Base-by-base conservation (phyloP, 2,113 vertebrate species). In the Cynopterus brachyotis region DNA sequence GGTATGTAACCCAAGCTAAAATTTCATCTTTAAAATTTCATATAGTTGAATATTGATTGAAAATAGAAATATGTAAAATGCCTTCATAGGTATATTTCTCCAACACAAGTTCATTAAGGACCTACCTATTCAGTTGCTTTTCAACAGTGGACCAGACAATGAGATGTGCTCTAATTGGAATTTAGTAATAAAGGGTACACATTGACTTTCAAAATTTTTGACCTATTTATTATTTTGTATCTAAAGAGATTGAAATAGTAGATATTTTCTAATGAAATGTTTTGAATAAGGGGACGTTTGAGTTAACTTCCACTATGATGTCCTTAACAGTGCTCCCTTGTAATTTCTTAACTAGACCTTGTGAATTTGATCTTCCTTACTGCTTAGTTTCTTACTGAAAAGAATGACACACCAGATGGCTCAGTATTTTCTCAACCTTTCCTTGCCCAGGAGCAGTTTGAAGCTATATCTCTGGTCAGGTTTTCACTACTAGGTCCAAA, bases 221-320 rank as follows among this genome's bases (percentile, higher is more conserved):
- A 62, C n/a, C 37, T 69, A 80, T n/a, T 55, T 69, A 85, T 35
- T 57, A 69, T 66, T 66, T 92, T 73, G 75, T 89, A 62, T 50
- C 35, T 81, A n/a, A 86, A 87, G 32, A 87, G 16, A 93, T 13
- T 30, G 26, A 90, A 85, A 55, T 19, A 92, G 55, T 89, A 89
- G 73, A 69, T 83, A 89, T 85, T 93, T 97, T 82, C 80, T 64
- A 75, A 64, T 67, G 12, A 97, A 76, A 40, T 69, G 9, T 80
- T 97, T 86, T n/a, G 32, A 95, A 47, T 55, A 50, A 28, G 17
- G 15, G 82, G 4, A 82, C 81, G 45, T 55, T 32, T 89, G 50
- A 87, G 35, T 40, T 86, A 37, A 94, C 73, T 67, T 76, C n/a
- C 57, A 30, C 17, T 24, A 78, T 20, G 9, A 93, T 64, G 28